Percentiles rank a stretch among this genome's conserved stretches.
Conservation (phyloP, 2,888 invertebrate genomes). For the Protonemura montana region DNA sequence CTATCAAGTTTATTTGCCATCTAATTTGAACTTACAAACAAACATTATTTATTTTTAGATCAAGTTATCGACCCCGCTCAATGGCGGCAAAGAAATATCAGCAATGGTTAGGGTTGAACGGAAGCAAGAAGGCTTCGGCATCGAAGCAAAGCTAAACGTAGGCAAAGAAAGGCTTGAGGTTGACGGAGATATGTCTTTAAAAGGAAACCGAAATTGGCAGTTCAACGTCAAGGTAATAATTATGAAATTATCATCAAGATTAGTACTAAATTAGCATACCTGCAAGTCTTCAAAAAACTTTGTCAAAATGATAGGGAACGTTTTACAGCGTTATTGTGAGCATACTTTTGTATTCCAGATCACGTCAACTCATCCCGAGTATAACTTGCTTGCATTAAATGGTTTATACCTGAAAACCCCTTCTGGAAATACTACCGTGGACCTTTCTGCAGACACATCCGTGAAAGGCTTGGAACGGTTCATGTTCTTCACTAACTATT, state of each 20-base stretch:
- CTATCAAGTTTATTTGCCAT: not conserved
- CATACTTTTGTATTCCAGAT: constrained; percentile 4
- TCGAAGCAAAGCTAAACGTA: not conserved
- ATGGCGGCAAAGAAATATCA: not conserved
- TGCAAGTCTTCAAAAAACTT: no score
- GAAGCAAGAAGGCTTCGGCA: not conserved
- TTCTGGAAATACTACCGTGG: constrained; percentile 55
- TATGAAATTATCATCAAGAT: not conserved
- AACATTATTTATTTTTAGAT: constrained; percentile 8
- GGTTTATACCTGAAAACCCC: constrained; percentile 35
- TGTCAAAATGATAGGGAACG: no score
- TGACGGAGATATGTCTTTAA: not conserved
- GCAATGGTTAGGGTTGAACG: not conserved
- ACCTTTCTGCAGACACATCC: constrained; percentile 59
- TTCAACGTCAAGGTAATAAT: constrained; percentile 20
- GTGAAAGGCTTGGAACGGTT: constrained; percentile 57
- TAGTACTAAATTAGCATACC: no score
- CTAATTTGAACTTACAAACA: not conserved
- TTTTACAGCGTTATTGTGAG: no score
- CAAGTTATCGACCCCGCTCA: constrained; percentile 13
- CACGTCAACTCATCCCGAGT: constrained; percentile 44
- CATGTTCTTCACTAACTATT: constrained; percentile 13
- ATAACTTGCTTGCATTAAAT: constrained; percentile 42
- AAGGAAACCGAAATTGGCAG: not conserved
- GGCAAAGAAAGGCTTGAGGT: constrained; percentile 15